Base-by-base conservation (phyloP, 2,888 invertebrate genomes). In the Deroplatys truncata region DNA sequence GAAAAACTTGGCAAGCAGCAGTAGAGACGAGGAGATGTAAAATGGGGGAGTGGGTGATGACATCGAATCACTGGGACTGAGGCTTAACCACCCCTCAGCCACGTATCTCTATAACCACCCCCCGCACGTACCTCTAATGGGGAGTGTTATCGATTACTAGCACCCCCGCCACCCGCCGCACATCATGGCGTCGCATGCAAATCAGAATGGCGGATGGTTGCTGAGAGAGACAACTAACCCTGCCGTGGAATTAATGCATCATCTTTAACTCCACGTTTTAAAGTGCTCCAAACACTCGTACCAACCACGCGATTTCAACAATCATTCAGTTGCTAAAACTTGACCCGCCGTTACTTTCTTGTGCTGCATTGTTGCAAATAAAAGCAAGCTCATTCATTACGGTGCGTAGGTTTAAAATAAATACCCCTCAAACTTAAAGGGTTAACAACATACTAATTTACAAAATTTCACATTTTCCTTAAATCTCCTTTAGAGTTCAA, bases 101-200 rank as follows among this genome's bases (percentile, higher is more conserved):
- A 84, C 86, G 86, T 84, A 84, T 88, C 84, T 88, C 84, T 84
- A 84, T 87, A 87, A 83, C 87, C 87, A 87, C 87, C 87, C 86
- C 87, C 87, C 86, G 87, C 88, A 56, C 85, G 83, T 89, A 89
- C 89, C 86, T 83, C 86, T 89, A 89, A 89, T 89, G 89, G 89
- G 87, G 86, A 89, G 86, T 89, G 89, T 89, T 89, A 89, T 89
- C 89, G 89, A 89, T 89, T 89, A 89, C 86, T 86, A 82, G 90
- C 88, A 10, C 82, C 82, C 28, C 84, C 72, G 29, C 28, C 87
- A 43, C 88, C 72, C 88, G 84, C 89, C 84, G 31, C 49, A 89
- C 89, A 88, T 89, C 90, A 90, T 90, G 90, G 90, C 90, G 90
- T 88, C 90, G 88, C 86, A 90, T 90, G 90, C 90, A 90, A 90